Evolutionary conservation across 2,113 vertebrate species (phyloP), one percentile per base, ranked within the genome.

Genomic region (Eubucco bourcierii): DNA sequence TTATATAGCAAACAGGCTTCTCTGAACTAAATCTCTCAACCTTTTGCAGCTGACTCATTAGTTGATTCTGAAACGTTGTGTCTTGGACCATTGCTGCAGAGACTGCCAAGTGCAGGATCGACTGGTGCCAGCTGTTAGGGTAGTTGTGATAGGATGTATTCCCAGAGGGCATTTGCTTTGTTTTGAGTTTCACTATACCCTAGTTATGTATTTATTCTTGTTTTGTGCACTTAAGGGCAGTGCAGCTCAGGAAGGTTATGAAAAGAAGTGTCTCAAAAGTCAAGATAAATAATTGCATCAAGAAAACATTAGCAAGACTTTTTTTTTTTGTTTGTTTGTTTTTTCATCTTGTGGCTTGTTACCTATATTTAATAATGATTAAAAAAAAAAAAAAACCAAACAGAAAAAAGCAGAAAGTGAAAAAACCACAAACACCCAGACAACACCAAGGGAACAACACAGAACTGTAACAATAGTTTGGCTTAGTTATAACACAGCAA

Each of bases 141-240:
- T 91, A 83, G 78, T 91, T 86, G 80, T 52, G 90, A 86, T 74
- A 84, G 8, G 66, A 59, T 5, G 31, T 65, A 83, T 76, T 87
- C 79, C 81, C 91, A 61, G 66, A 65, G 24, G 84, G 29, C 18
- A 20, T 74, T 90, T 58, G 61, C 73, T 91, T 91, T 94, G 90
- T 94, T 94, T 94, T 63, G 84, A 60, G 91, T 78, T 96, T 85
- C 95, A 84, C 82, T 88, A 55, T 95, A 78, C n/a, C 85, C 85
- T 59, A 94, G 24, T 95, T 91, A 87, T 7, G 63, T 41, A 59
- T 61, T 80, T 29, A 3, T 83, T 83, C 72, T 85, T 85, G 60
- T 71, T 95, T 84, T 84, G 63, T 84, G 39, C 13, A 58, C 55
- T 81, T 31, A 37, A 61, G 53, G 88, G 58, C 46, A 90, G 55